Evolutionary conservation across 1,140 invertebrate genomes (phyloP), one percentile per base, ranked within the genome.

Genomic region (Aphis craccivora): DNA sequence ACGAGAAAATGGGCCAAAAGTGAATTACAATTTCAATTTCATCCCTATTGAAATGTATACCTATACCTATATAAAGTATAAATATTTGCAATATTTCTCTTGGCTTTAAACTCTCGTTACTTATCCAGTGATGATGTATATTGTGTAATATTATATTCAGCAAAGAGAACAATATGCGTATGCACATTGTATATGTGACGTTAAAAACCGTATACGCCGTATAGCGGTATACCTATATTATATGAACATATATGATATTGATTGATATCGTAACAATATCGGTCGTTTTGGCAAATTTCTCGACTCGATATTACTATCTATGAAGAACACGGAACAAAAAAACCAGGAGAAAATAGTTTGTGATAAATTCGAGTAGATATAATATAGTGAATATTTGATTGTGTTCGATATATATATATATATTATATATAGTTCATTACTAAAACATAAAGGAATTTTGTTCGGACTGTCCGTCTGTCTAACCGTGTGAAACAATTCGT

Each of bases 1-100:
- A 23, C 48, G 1, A 37, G 45, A 35, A 25, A 89, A 55, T 14
- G 48, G 88, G 88, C 88, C 1, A 18, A 89, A 37, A 55, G 87
- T 51, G 88, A 55, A 90, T 90, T 60, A 67, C 55, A 43, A 90
- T 90, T 90, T 90, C 53, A 60, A 60, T 90, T 90, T 90, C 53
- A 67, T n/a, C 89, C 53, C 89, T 30, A 43, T 90, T 30, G 51
- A 90, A 90, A 60, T 43, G 11, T 45, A 22, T 45, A 22, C 55
- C 53, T 90, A 88, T 43, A 48, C 22, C 23, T 86, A 45, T 86
- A 45, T 86, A 45, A 45, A 45, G 25, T 43, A 89, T 89, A 55
- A 48, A 35, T 89, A 40, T 89, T 55, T 35, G 25, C 35, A 35
- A 53, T 89, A 55, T 89, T 53, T 89, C 45, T 60, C 14, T 30